Conservation (phyloP, 2,113 vertebrate genomes). For the Scophthalmus maximus region DNA sequence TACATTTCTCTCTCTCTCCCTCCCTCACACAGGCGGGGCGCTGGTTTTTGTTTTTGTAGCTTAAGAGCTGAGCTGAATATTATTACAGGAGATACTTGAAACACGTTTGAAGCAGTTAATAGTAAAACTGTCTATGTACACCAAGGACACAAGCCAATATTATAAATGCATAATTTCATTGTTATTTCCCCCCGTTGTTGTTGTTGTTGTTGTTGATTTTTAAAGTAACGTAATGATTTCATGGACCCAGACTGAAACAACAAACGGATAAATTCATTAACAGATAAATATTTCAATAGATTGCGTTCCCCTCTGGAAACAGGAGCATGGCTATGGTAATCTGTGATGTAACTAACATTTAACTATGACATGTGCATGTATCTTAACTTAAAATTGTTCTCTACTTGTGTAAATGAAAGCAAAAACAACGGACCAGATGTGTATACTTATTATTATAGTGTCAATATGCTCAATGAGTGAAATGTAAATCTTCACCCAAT, state of each 20-base stretch:
- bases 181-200: background rate
- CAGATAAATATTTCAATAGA: conserved; percentile 3
- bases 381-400: background rate
- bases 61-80: too few species aligned
- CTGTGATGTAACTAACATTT: background rate
- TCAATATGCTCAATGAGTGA: too few species aligned
- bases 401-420: background rate
- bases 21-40: background rate
- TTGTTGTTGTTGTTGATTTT: too few species aligned
- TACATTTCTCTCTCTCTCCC: background rate
- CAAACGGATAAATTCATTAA: conserved; percentile 40
- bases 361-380: background rate
- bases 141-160: background rate
- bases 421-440: background rate
- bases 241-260: background rate
- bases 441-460: too few species aligned
- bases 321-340: background rate
- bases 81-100: too few species aligned
- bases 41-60: too few species aligned
- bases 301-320: conserved; percentile 11
- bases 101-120: background rate
- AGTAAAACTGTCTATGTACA: conserved; percentile 7
- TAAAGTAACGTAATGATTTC: background rate
- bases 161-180: conserved; percentile 5
- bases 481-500: too few species aligned